Percentiles rank a stretch among this genome's conserved stretches.
phyloP scores from a whole-genome alignment of 1,140 invertebrate genomes.

The Drosophila kikkawai region DNA sequence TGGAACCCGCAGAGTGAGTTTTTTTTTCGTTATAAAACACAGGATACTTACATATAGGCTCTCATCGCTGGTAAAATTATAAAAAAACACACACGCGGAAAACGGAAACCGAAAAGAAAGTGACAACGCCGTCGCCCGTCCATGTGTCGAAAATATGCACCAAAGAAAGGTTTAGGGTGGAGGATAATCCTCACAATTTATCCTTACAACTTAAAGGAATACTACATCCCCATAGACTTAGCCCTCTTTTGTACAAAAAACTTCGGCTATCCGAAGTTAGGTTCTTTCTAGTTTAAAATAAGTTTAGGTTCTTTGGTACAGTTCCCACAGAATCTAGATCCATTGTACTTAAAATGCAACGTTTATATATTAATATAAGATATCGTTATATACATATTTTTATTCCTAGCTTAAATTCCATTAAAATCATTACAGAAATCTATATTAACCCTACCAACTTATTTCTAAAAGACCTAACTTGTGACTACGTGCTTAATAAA shows the following conservation, averaged over 20 bases:
- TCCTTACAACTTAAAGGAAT: neutral
- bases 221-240: neutral
- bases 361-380: no score
- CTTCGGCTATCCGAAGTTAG: no score
- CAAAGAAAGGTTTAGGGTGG: constrained; percentile 53
- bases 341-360: no score
- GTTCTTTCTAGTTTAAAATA: no score
- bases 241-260: neutral
- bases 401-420: no score
- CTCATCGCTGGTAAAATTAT: neutral
- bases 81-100: constrained; percentile 24
- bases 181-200: no score
- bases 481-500: neutral
- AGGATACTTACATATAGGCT: constrained; percentile 67
- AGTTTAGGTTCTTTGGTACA: no score
- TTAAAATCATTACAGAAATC: neutral
- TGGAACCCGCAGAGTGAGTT: constrained; percentile 74
- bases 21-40: constrained; percentile 51
- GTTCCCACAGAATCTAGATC: no score
- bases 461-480: neutral
- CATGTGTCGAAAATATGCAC: constrained; percentile 80
- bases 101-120: constrained; percentile 34
- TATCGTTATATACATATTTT: no score
- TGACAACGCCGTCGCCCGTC: constrained; percentile 33
- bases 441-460: neutral